phyloP scores from a whole-genome alignment of 1,140 invertebrate genomes.

The Leptinotarsa texana region DNA sequence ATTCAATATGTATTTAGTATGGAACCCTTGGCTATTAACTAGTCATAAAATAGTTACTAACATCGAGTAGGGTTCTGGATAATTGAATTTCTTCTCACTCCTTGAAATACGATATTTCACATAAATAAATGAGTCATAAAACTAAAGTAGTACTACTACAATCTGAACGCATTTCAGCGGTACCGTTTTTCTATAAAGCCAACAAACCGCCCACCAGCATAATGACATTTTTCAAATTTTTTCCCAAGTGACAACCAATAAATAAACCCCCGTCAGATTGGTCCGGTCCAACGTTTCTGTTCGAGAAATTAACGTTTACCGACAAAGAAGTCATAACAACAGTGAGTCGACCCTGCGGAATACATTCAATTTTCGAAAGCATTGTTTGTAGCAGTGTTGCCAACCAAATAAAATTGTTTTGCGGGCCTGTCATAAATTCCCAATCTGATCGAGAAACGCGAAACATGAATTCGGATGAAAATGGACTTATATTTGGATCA shows the following conservation, averaged over 20 bases:
- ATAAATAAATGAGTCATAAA: background rate
- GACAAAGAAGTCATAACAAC: slow-evolving; percentile 34
- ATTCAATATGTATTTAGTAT: too few species aligned
- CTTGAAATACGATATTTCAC: too few species aligned
- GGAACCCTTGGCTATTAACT: too few species aligned
- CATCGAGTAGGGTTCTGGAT: too few species aligned
- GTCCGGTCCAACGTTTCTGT: slow-evolving; percentile 32
- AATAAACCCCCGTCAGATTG: slow-evolving; percentile 39
- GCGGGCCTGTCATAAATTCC: too few species aligned
- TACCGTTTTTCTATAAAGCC: slow-evolving; percentile 36
- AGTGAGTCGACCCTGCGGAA: slow-evolving; percentile 13
- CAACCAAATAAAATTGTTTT: too few species aligned
- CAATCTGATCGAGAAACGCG: too few species aligned
- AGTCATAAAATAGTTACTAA: too few species aligned
- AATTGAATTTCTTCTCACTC: too few species aligned
- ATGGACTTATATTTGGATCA: too few species aligned
- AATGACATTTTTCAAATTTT: slow-evolving; percentile 46
- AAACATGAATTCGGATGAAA: too few species aligned
- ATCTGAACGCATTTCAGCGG: background rate
- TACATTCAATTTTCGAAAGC: slow-evolving; percentile 6
- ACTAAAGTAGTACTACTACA: background rate
- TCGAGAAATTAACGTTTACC: slow-evolving; percentile 23
- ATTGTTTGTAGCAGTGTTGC: background rate
- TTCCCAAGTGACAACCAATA: slow-evolving; percentile 41
- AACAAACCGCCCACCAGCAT: slow-evolving; percentile 42